Evolutionary conservation across 2,113 vertebrate genomes (phyloP), one percentile per base, ranked within the genome.

Genomic region (Podiceps cristatus): DNA sequence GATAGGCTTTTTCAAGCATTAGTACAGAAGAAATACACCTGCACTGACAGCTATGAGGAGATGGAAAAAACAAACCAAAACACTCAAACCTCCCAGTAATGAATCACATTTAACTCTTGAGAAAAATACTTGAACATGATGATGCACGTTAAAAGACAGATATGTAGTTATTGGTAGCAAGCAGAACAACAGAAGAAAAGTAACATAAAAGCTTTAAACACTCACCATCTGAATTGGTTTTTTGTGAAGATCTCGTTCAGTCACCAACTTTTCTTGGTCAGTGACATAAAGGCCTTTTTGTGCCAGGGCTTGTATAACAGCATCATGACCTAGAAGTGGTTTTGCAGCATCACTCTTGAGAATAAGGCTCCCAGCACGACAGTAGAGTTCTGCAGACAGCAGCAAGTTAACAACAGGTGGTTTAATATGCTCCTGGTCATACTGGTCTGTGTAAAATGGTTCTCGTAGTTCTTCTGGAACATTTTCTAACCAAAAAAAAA

Each of bases 361-460:
- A 94, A 99, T 99, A 97, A 99, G 98, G 96, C 99, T 99, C 59
- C 99, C 99, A 24, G 99, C 99, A 60, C 99, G 98, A 97, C 99
- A 99, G 98, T 99, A 99, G 74, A 99, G 99, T 88, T 99, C 99
- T 1, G 99, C 99, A 8, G 99, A 99, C 23, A 99, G 98, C 68
- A 99, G 99, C 96, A 99, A 98, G 92, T 98, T 99, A 56, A 98
- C 98, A 88, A 99, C 98, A 4, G 99, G 99, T 15, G 99, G 99
- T 93, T 99, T 99, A 92, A 99, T 98, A 97, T 99, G 99, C 97
- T 99, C 99, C 96, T 99, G 99, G 69, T 99, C 99, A 80, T 99
- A 99, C 97, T 99, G 99, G 97, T 99, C 99, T 12, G 98, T 99
- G 97, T 99, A 99, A 98, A 99, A 99, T 0, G 99, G 99, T 49